phyloP scores from a whole-genome alignment of 2,888 invertebrate genomes.

The Phyto melanocephala region DNA sequence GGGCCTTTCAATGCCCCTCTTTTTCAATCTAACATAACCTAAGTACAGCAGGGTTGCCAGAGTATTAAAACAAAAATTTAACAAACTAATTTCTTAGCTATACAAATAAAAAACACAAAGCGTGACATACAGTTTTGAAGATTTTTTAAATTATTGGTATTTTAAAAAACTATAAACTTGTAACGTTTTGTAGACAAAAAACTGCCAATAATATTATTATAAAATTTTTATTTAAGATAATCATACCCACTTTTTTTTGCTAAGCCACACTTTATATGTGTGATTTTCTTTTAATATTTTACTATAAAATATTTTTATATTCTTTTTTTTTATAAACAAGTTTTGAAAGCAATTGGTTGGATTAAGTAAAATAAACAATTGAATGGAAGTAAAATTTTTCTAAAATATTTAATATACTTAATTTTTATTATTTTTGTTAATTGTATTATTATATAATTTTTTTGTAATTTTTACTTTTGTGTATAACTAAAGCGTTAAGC shows the following conservation, averaged over 20 bases:
- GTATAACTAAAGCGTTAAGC: neutral
- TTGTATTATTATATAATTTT: neutral
- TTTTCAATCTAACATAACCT: too few relatives aligned
- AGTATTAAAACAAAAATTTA: too few relatives aligned
- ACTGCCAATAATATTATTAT: too few relatives aligned
- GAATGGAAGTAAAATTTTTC: slow-evolving; percentile 29
- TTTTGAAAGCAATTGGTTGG: neutral
- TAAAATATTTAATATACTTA: neutral
- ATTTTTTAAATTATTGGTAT: too few relatives aligned
- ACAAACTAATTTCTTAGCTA: too few relatives aligned
- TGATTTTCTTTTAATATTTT: neutral
- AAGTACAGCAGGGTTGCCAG: too few relatives aligned
- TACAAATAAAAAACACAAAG: too few relatives aligned
- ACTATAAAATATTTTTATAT: neutral
- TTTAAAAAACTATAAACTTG: too few relatives aligned
- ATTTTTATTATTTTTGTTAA: neutral
- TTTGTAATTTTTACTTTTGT: neutral
- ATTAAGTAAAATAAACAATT: neutral
- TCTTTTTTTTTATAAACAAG: neutral
- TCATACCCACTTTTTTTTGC: neutral
- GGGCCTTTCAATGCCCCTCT: too few relatives aligned
- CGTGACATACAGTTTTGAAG: too few relatives aligned
- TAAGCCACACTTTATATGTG: neutral
- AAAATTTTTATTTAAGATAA: neutral
- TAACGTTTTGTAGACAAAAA: too few relatives aligned